Percentiles rank a stretch among this genome's conserved stretches.
Conservation (phyloP, 2,113 vertebrate genomes). For the Cranoglanis bouderius region DNA sequence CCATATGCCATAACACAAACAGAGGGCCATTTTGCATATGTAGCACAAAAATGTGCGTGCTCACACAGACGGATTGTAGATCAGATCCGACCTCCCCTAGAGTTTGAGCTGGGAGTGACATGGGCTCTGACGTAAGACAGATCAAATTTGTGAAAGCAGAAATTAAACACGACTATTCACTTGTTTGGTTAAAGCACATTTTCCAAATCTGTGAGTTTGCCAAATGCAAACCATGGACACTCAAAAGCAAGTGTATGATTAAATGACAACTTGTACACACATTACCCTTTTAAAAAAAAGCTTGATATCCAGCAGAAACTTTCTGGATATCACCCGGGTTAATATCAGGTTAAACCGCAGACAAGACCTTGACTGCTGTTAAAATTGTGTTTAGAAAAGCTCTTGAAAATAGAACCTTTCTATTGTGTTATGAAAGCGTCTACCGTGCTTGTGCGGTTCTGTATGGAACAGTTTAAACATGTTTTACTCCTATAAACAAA, state of each 20-base stretch:
- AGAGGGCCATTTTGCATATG: conserved; percentile 48
- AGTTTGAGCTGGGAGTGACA: conserved; percentile 5
- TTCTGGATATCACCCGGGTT: background rate
- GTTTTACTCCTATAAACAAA: conserved; percentile 6
- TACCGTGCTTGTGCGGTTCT: background rate
- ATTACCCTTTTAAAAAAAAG: background rate
- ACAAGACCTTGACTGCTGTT: background rate
- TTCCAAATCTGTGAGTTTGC: conserved; percentile 6
- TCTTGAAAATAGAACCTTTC: conserved; percentile 3
- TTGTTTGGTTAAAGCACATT: conserved; percentile 3
- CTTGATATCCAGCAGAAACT: background rate
- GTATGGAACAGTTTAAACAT: background rate
- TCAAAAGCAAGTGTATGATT: background rate
- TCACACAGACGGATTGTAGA: conserved; percentile 43
- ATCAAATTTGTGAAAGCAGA: background rate
- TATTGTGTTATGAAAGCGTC: background rate
- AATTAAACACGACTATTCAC: conserved; percentile 22
- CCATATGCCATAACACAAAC: conserved; percentile 67
- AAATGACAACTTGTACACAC: background rate
- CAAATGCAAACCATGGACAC: background rate
- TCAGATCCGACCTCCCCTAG: conserved; percentile 42
- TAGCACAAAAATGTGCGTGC: conserved; percentile 44
- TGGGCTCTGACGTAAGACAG: conserved; percentile 37
- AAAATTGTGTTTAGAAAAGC: background rate
- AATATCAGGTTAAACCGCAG: background rate